Percentiles rank a stretch among this genome's conserved stretches.
Conservation (phyloP, 2,797 vertebrate species). For the Poecile montanus region DNA sequence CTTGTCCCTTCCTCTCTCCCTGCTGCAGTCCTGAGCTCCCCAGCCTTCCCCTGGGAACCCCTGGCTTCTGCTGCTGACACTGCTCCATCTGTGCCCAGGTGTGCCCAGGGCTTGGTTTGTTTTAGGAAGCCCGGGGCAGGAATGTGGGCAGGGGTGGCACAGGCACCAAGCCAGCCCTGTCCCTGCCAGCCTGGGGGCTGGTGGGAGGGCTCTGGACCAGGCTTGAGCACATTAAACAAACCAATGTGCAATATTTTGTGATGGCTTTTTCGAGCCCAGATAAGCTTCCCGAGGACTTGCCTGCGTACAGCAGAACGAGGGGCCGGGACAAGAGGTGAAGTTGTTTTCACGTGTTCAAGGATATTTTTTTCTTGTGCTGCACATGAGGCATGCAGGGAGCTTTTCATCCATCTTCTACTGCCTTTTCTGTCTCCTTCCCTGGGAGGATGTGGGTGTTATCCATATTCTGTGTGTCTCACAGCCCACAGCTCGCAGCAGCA, state of each 20-base stretch:
- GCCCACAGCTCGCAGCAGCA: background rate
- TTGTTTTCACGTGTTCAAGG: background rate
- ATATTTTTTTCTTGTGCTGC: background rate
- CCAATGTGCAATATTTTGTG: accelerated
- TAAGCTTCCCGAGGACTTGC: accelerated
- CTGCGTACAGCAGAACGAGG: accelerated
- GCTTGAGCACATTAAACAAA: too few relatives aligned
- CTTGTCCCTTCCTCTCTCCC: accelerated
- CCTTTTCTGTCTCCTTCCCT: slow-evolving; percentile 9
- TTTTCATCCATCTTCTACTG: background rate
- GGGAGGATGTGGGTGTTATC: slow-evolving; percentile 53
- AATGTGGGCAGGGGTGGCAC: background rate
- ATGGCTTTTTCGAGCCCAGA: background rate
- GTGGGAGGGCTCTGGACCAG: background rate
- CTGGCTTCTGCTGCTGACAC: background rate
- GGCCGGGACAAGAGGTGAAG: background rate
- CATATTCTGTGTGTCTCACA: slow-evolving; percentile 13
- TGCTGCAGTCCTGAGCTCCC: background rate
- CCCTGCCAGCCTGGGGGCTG: background rate
- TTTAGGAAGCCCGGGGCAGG: background rate
- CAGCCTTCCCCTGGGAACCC: background rate
- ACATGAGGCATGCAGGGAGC: background rate
- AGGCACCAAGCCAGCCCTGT: background rate
- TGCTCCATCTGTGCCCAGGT: background rate
- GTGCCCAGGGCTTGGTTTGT: background rate